Conservation (phyloP, 2,888 invertebrate species). For the Hoplodrina ambigua region DNA sequence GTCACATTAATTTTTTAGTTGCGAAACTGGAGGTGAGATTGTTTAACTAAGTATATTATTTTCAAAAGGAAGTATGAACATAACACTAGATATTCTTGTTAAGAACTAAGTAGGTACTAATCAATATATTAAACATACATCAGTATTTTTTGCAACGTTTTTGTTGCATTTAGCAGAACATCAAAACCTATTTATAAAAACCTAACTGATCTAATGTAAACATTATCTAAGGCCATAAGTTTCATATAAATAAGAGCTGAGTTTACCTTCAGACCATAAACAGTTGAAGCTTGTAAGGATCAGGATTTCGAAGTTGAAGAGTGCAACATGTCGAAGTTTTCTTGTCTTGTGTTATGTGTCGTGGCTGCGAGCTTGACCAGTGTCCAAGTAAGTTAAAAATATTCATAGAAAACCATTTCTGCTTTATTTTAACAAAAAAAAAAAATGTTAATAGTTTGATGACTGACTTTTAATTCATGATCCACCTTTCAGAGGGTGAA, state of each 20-base stretch:
- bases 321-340: conserved; percentile 40
- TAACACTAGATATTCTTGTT: no score
- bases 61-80: no score
- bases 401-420: no score
- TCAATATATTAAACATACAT: not conserved
- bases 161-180: not conserved
- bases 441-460: no score
- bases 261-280: conserved; percentile 7
- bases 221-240: conserved; percentile 9
- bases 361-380: conserved; percentile 29
- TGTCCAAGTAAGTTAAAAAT: conserved; percentile 42
- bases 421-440: no score
- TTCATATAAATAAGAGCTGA: conserved; percentile 26
- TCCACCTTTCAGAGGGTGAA: no score
- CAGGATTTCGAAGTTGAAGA: conserved; percentile 3
- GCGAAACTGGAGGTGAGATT: no score
- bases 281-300: conserved; percentile 22
- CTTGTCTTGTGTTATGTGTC: conserved; percentile 26
- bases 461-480: no score
- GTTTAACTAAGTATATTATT: no score
- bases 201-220: not conserved
- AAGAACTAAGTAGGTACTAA: not conserved
- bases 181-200: not conserved
- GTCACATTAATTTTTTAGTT: no score
- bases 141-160: not conserved